Percentiles rank a stretch among this genome's conserved stretches.
phyloP scores from a whole-genome alignment of 2,113 vertebrate genomes.

The Blennius ocellaris region DNA sequence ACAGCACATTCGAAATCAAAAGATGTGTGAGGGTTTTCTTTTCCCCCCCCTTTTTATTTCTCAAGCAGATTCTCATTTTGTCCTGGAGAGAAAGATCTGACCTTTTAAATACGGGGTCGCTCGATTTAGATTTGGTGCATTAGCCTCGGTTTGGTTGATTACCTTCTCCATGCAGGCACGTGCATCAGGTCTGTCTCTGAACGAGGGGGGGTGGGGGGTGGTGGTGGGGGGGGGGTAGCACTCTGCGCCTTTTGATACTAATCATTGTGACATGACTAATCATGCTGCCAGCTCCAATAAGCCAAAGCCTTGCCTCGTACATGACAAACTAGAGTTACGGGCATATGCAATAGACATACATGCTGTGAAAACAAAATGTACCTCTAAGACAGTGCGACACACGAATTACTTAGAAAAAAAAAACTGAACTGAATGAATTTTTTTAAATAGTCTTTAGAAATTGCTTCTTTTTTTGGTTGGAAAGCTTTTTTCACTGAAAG shows the following conservation, averaged over 20 bases:
- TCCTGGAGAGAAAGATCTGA: slow-evolving; percentile 1
- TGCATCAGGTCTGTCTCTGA: too few relatives aligned
- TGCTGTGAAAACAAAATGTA: neutral
- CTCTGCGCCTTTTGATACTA: slow-evolving; percentile 21
- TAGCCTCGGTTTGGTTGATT: slow-evolving; percentile 22
- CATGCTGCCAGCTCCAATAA: slow-evolving; percentile 59
- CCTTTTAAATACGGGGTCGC: slow-evolving; percentile 14
- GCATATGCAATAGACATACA: neutral
- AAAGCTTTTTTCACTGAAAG: too few relatives aligned
- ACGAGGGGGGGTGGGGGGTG: too few relatives aligned
- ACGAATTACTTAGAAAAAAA: too few relatives aligned
- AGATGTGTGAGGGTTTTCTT: neutral
- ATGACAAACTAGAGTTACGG: slow-evolving; percentile 4
- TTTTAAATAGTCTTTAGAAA: too few relatives aligned
- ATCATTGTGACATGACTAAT: slow-evolving; percentile 48
- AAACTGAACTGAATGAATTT: too few relatives aligned
- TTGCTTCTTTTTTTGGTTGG: too few relatives aligned
- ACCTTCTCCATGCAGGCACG: neutral
- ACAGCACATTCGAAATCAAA: neutral
- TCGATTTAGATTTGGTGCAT: slow-evolving; percentile 1
- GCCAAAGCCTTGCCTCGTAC: neutral
- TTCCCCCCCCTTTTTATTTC: neutral
- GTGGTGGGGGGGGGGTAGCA: too few relatives aligned
- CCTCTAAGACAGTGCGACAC: neutral
- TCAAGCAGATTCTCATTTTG: neutral